Evolutionary conservation across 2,797 vertebrate genomes (phyloP).

Genomic region (Eospalax fontanierii): DNA sequence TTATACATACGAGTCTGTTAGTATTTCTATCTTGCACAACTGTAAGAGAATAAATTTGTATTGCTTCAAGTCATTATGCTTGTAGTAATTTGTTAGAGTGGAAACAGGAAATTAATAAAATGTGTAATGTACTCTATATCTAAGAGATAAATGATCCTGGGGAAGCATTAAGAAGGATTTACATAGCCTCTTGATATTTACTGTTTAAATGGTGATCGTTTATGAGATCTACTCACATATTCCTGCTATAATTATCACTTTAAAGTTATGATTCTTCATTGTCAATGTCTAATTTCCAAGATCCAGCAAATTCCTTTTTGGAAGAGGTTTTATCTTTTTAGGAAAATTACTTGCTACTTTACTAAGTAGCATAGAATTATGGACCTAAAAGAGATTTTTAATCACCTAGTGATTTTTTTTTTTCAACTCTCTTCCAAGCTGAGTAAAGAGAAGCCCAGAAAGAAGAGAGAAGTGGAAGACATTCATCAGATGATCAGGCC

Average conservation of each 20-base stretch:
- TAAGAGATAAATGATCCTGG: not conserved
- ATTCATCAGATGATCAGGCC: no score
- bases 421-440: no score
- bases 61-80: not conserved
- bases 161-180: not conserved
- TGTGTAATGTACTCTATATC: not conserved
- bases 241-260: not conserved
- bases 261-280: conserved; percentile 1
- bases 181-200: not conserved
- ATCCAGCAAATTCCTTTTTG: no score
- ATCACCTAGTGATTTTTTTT: no score
- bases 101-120: conserved; percentile 6
- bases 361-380: no score
- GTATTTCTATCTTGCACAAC: not conserved
- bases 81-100: not conserved
- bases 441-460: no score
- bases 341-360: no score
- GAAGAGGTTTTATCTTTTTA: no score
- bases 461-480: no score
- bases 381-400: no score
- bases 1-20: not conserved
- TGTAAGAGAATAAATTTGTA: not conserved
- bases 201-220: not conserved
- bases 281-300: not conserved
- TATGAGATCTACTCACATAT: not conserved